Conservation (phyloP, 2,113 vertebrate species). For the Actinemys pallida region DNA sequence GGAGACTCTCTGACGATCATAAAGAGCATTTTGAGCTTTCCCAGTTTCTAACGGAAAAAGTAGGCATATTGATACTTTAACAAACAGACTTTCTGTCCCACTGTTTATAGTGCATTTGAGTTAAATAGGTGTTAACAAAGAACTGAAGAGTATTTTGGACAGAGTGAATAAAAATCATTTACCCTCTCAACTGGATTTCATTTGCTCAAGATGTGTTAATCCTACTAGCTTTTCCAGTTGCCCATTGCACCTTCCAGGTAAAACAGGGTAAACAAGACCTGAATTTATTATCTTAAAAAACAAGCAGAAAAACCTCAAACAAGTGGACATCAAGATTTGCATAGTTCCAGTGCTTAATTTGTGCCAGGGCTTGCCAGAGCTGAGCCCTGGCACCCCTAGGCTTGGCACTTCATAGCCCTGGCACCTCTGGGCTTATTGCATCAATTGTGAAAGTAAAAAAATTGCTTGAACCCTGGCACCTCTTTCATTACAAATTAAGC, state of each 20-base stretch:
- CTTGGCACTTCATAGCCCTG: too few relatives aligned
- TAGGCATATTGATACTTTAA: fast-evolving
- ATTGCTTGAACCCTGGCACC: too few relatives aligned
- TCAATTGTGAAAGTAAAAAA: too few relatives aligned
- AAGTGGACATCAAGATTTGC: not conserved
- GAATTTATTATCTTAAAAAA: not conserved
- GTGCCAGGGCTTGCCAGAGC: too few relatives aligned
- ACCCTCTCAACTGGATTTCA: not conserved
- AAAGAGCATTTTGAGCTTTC: not conserved
- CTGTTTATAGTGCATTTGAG: not conserved
- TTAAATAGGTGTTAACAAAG: not conserved
- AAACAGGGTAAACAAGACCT: not conserved
- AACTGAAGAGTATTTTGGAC: not conserved
- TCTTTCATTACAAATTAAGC: too few relatives aligned
- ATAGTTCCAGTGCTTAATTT: not conserved
- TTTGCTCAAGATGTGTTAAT: not conserved
- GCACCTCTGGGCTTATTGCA: too few relatives aligned
- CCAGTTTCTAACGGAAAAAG: not conserved
- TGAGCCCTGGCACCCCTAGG: too few relatives aligned
- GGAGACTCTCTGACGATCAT: not conserved
- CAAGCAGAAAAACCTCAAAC: not conserved
- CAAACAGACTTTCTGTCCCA: not conserved
- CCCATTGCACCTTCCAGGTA: fast-evolving
- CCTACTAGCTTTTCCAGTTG: not conserved
- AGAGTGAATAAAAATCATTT: not conserved